Percentiles rank a stretch among this genome's conserved stretches.
These are phyloP conservation scores for Portunus trituberculatus DNA, from an alignment of 1,140 invertebrate genomes.

Conservation along the genomic window DNA sequence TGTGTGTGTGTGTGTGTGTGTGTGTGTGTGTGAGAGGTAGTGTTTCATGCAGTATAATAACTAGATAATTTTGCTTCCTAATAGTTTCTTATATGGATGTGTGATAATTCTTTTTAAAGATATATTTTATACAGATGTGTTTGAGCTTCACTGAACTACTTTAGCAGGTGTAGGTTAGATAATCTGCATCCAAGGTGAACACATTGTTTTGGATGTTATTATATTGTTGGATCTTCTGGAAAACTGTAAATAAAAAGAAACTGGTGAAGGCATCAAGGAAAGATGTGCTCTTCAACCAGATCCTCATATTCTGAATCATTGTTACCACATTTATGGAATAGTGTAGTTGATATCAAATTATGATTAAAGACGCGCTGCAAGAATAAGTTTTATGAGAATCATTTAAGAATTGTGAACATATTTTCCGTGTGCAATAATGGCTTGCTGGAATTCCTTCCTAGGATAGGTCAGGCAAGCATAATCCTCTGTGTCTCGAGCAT, in stretches of 20 bases:
- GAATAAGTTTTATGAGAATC: background rate
- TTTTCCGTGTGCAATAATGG: background rate
- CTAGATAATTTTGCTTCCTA: background rate
- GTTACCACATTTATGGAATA: too few relatives aligned
- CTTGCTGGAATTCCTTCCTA: background rate
- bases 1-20: background rate
- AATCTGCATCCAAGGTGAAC: background rate
- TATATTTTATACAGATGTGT: slow-evolving; percentile 4
- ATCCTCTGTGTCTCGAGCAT: too few relatives aligned
- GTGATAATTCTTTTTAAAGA: background rate
- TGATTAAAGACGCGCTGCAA: too few relatives aligned
- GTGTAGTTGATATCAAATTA: too few relatives aligned
- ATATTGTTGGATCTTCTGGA: background rate
- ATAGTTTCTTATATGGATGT: background rate
- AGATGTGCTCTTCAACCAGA: background rate
- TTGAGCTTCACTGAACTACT: background rate
- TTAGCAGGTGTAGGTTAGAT: background rate
- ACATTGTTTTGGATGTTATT: too few relatives aligned
- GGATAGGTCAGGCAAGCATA: background rate
- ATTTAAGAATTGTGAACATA: background rate
- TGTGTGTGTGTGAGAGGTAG: too few relatives aligned
- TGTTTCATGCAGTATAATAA: background rate
- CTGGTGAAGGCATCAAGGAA: background rate
- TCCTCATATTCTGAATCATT: too few relatives aligned
- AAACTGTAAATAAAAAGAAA: background rate